These are phyloP conservation scores for Meghimatium bilineatum DNA, from an alignment of 2,888 invertebrate genomes.

Conservation along the genomic window DNA sequence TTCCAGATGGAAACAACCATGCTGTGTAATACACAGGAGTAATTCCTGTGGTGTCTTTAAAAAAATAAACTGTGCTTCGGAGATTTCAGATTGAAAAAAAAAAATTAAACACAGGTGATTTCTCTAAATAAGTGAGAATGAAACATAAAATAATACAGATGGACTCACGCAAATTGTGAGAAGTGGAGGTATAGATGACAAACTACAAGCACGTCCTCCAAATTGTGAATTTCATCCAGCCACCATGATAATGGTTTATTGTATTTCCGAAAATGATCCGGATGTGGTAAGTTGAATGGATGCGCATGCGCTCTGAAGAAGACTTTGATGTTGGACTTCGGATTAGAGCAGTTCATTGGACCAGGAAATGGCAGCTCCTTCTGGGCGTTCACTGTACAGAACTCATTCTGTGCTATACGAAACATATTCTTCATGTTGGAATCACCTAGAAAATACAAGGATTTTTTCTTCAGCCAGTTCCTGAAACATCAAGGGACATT, in stretches of 20 bases:
- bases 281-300: slow-evolving; percentile 29
- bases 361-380: slow-evolving; percentile 13
- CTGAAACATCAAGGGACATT: not conserved
- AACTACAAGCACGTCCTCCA: not conserved
- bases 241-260: slow-evolving; percentile 17
- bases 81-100: too few species aligned
- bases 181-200: slow-evolving; percentile 23
- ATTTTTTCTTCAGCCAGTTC: slow-evolving; percentile 3
- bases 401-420: not conserved
- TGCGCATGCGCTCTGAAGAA: slow-evolving; percentile 20
- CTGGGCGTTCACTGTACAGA: not conserved
- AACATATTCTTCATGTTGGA: slow-evolving; percentile 21
- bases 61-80: too few species aligned
- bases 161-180: slow-evolving; percentile 24
- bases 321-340: not conserved
- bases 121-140: too few species aligned
- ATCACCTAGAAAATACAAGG: slow-evolving; percentile 18
- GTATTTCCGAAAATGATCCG: not conserved
- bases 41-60: too few species aligned
- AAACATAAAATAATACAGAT: not conserved
- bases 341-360: slow-evolving; percentile 28
- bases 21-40: too few species aligned
- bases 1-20: too few species aligned
- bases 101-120: too few species aligned
- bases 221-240: not conserved